Conservation (phyloP, 2,888 invertebrate genomes). For the Subacronicta megacephala region DNA sequence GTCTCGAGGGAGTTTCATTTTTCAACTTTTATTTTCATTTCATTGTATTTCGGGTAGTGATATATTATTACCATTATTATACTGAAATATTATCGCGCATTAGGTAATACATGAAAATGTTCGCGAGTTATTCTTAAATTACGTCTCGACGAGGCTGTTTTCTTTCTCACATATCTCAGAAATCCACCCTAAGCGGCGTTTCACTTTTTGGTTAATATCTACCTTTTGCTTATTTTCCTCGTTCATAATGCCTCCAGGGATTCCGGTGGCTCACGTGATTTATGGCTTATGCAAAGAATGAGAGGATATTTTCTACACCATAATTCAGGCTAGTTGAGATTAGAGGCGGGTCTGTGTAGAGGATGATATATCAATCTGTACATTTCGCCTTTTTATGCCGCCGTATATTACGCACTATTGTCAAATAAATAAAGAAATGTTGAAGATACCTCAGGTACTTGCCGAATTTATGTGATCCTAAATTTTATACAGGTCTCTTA, state of each 20-base stretch:
- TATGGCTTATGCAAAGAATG: constrained; percentile 87
- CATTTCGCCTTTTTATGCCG: constrained; percentile 61
- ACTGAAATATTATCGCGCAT: constrained; percentile 33
- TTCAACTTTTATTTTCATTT: constrained; percentile 21
- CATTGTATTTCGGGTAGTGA: constrained; percentile 18
- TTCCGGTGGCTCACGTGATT: constrained; percentile 82
- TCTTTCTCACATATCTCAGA: constrained; percentile 56
- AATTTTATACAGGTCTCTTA: constrained; percentile 35
- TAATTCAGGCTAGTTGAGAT: constrained; percentile 87
- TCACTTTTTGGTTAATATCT: constrained; percentile 79
- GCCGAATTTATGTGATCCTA: constrained; percentile 50
- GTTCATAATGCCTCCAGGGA: constrained; percentile 80
- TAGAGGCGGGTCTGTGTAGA: constrained; percentile 75
- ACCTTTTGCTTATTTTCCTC: constrained; percentile 84
- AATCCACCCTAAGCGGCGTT: constrained; percentile 59
- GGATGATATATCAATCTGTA: constrained; percentile 82
- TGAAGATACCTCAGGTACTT: constrained; percentile 45
- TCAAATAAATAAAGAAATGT: constrained; percentile 61
- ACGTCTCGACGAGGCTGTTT: constrained; percentile 43
- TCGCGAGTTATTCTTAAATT: constrained; percentile 42
- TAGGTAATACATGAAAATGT: constrained; percentile 28
- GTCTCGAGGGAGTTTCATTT: constrained; percentile 36
- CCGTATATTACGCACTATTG: constrained; percentile 64
- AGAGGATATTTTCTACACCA: constrained; percentile 86
- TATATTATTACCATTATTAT: constrained; percentile 18